Evolutionary conservation across 1,140 invertebrate genomes (phyloP).

Genomic region (Calycopis cecrops): DNA sequence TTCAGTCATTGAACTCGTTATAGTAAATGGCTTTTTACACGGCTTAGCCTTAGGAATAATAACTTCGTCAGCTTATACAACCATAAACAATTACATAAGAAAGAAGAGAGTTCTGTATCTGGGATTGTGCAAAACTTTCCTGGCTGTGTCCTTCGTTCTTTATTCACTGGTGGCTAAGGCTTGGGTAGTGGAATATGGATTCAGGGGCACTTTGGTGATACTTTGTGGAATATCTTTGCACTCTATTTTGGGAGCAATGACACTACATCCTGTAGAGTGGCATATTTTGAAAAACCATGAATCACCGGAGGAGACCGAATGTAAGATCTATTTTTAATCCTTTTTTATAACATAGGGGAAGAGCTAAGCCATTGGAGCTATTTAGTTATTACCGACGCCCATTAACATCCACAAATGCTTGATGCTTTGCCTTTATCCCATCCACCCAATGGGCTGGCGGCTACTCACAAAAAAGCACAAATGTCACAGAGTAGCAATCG

Average conservation of each 20-base stretch:
- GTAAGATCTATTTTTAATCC: background rate
- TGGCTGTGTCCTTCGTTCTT: background rate
- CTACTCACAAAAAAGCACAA: too few relatives aligned
- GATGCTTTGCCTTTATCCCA: too few relatives aligned
- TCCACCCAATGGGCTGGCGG: too few relatives aligned
- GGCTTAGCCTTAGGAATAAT: background rate
- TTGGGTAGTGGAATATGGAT: background rate
- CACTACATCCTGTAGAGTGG: background rate
- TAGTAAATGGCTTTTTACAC: constrained; percentile 5
- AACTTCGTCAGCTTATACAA: background rate
- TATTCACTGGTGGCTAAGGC: background rate
- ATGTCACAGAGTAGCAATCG: too few relatives aligned
- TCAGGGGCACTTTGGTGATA: background rate
- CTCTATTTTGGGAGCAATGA: background rate
- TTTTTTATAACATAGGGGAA: too few relatives aligned
- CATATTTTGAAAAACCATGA: background rate
- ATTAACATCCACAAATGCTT: too few relatives aligned
- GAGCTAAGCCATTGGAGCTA: too few relatives aligned
- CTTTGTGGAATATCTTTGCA: background rate
- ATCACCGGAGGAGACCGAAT: background rate
- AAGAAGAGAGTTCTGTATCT: constrained; percentile 1
- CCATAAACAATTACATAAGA: constrained; percentile 1
- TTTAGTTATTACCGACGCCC: too few relatives aligned
- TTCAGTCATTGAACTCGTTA: constrained; percentile 3
- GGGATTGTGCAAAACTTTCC: constrained; percentile 3